Percentiles rank a stretch among this genome's conserved stretches.
Evolutionary conservation across 2,888 invertebrate genomes (phyloP).

Genomic region (Nematopogon swammerdamellus): DNA sequence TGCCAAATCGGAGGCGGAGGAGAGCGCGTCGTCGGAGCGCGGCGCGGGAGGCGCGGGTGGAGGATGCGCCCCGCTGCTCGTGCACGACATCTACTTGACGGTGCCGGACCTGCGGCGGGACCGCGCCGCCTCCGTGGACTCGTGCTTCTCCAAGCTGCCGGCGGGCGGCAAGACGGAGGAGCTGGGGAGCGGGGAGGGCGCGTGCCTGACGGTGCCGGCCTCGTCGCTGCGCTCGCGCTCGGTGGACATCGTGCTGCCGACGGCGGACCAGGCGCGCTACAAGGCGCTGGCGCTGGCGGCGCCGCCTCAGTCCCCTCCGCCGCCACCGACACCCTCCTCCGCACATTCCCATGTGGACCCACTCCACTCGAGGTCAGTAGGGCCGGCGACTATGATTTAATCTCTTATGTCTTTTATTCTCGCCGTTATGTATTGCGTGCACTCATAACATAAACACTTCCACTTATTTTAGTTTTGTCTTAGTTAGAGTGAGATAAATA

Average conservation of each 20-base stretch:
- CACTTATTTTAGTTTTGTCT: too few species aligned
- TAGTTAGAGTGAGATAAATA: too few species aligned
- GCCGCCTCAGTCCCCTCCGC: conserved; percentile 22
- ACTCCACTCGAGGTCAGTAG: conserved; percentile 1
- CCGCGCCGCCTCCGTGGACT: conserved; percentile 85
- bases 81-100: conserved; percentile 72
- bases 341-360: conserved; percentile 1
- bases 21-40: conserved; percentile 18
- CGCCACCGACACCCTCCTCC: conserved; percentile 10
- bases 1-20: conserved; percentile 15
- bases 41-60: conserved; percentile 25
- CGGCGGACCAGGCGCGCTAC: conserved; percentile 80
- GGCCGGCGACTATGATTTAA: conserved; percentile 25
- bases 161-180: conserved; percentile 71
- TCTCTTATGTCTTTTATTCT: too few species aligned
- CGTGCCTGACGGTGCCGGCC: conserved; percentile 67
- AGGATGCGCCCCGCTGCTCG: conserved; percentile 36
- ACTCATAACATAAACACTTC: too few species aligned
- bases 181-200: conserved; percentile 58
- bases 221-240: conserved; percentile 74
- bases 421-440: too few species aligned
- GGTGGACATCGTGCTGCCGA: conserved; percentile 85
- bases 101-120: conserved; percentile 83
- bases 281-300: conserved; percentile 75
- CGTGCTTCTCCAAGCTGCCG: conserved; percentile 76